Evolutionary conservation across 2,113 vertebrate genomes (phyloP), one percentile per base, ranked within the genome.

Genomic region (Aplodontia rufa): DNA sequence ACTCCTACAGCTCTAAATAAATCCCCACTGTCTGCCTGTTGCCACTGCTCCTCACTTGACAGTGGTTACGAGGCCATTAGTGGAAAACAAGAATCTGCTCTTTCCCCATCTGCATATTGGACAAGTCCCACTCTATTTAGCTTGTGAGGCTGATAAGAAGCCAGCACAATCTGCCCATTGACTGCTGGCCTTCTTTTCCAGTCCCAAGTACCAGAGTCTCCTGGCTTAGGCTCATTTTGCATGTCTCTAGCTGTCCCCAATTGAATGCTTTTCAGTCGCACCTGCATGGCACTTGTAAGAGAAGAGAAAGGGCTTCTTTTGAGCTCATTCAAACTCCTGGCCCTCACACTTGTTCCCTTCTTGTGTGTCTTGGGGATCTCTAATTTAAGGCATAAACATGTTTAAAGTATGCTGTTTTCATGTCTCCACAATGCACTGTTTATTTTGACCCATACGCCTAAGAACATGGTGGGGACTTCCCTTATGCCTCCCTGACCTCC

Each of bases 101-200:
- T 97, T 93, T 94, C 81, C 58, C 69, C 95, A 97, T 97, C 97
- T 98, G 97, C 97, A 97, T 97, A 96, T 96, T 97, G 96, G 97
- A 97, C 97, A 98, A 97, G 74, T 64, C 97, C 82, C 64, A 64
- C 42, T 97, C 97, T 98, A 96, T 97, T 93, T 93, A 91, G 96
- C 62, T 58, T 45, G n/a, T 47, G 85, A 92, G 69, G 51, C 86
- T 89, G 92, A 98, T 95, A 96, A 97, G 92, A 95, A 93, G 68
- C 58, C 94, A 96, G 88, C 58, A 98, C 96, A 98, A 97, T 97
- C 91, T 97, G 92, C 91, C 97, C 96, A 97, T 96, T 98, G 96
- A 98, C 86, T 83, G 86, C 88, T 89, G 86, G 30, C 87, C 94
- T 97, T 96, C 96, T 96, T 97, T 86, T 84, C 75, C 93, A 97